Percentiles rank a stretch among this genome's conserved stretches.
These are phyloP conservation scores for Campylomormyrus numenius DNA, from an alignment of 2,113 vertebrate species.

Conservation along the genomic window DNA sequence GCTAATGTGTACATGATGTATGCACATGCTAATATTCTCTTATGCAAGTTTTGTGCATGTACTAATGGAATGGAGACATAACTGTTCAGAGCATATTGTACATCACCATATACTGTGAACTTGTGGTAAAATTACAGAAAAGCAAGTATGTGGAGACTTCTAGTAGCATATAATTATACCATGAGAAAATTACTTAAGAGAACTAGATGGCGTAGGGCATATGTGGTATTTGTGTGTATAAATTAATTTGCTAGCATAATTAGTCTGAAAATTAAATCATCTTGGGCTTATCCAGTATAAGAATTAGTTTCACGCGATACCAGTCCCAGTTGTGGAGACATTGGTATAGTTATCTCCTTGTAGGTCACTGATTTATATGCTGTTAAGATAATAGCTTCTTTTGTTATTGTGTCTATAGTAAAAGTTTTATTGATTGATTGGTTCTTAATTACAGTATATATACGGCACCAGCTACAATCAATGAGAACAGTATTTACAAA, in stretches of 20 bases:
- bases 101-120: neutral
- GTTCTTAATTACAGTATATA: too few relatives aligned
- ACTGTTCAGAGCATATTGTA: neutral
- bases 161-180: too few relatives aligned
- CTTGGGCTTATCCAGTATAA: neutral
- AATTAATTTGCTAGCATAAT: neutral
- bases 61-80: neutral
- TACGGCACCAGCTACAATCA: too few relatives aligned
- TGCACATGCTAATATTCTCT: neutral
- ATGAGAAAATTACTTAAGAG: too few relatives aligned
- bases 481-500: too few relatives aligned
- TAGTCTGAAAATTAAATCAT: neutral
- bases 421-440: too few relatives aligned
- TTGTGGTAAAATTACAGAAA: neutral
- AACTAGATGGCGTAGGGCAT: too few relatives aligned
- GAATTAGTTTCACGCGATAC: neutral
- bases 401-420: too few relatives aligned
- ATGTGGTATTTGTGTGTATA: neutral
- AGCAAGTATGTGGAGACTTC: neutral
- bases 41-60: neutral
- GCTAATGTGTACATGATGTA: neutral
- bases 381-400: too few relatives aligned
- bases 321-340: neutral
- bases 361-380: too few relatives aligned
- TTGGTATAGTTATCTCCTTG: too few relatives aligned